Base-by-base conservation (phyloP, 2,888 invertebrate species). In the Candidula unifasciata region DNA sequence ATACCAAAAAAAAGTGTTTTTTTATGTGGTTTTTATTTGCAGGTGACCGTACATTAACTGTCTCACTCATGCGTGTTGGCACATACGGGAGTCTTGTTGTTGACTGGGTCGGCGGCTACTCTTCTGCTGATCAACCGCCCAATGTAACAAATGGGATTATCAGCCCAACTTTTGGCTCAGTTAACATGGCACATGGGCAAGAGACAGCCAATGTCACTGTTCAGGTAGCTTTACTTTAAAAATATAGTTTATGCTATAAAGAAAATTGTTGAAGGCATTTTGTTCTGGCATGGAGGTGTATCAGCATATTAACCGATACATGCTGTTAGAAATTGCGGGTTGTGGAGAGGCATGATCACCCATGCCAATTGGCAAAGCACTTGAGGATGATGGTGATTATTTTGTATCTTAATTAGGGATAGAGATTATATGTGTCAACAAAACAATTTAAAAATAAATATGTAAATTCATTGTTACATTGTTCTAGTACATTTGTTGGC, bases 31-130 rank as follows among this genome's bases (percentile, higher is more conserved):
- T 44, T 73, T 71, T 54, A 35, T 74, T 0, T 64, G 18, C 21
- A 83, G 83, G 52, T 64, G 79, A 83, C 60, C 35, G 35, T 8
- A 85, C 79, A 24, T 35, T 87, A 37, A 87, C 87, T 16, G 83
- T 86, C 13, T 60, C 88, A 3, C 73, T 93, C 30, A 74, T 79
- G 1, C 87, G 93, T 35, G 74, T 64, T 24, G 93, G 93, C 3
- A 88, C 90, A 33, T 93, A 92, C 87, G 93, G 93, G 37, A 88
- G 87, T 8, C 85, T 93, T 37, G 88, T 87, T 52, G 90, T 92
- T 24, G 87, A 89, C 54, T 92, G 92, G 92, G 77, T 86, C 60
- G 84, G 88, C 81, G 93, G 93, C 1, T 90, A 89, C 82, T 90
- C 89, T n/a, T 84, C 80, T 27, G 88, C 84, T 21, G 71, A 86